Evolutionary conservation across 2,888 invertebrate species (phyloP), one percentile per base, ranked within the genome.

Genomic region (Catocala fraxini): DNA sequence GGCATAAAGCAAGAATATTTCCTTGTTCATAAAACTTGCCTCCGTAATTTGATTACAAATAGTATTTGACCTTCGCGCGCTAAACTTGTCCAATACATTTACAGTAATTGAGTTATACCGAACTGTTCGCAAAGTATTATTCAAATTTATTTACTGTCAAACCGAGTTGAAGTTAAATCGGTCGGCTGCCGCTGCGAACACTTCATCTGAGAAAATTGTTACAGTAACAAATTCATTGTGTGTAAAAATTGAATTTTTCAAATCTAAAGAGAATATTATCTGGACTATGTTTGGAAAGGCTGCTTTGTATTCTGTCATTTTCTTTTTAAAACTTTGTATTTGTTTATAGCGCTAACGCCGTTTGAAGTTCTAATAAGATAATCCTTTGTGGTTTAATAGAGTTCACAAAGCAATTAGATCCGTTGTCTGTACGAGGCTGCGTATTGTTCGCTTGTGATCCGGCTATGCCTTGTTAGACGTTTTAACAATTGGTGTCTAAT

Each of bases 101-200:
- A 43, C 56, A 34, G 45, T 51, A 72, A 72, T 64, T 45, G 47
- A 72, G 60, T 71, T 73, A 71, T 61, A n/a, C 68, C 6, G 60
- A 58, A 56, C 61, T 60, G 71, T 73, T 65, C 55, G 10, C 61
- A 48, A 65, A 68, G 59, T 68, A 54, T 56, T 52, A 71, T 63
- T 73, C 57, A 62, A 73, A 70, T 73, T 68, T 73, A 71, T 73
- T 73, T 59, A 49, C 55, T 62, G 65, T 73, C 63, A 64, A 70
- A 65, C 33, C 25, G 33, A 65, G 51, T 73, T 68, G 59, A 61
- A 63, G 59, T 61, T 58, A 56, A 61, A 63, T 56, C 63, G 56
- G 11, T 63, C 52, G 59, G 6, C 56, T 61, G 56, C 51, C 53
- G 49, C 60, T 73, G 49, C 60, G 55, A 65, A 51, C 51, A 70